Percentiles rank a stretch among this genome's conserved stretches.
These are phyloP conservation scores for Echinops telfairi DNA, from an alignment of 2,113 vertebrate species.

Conservation along the genomic window DNA sequence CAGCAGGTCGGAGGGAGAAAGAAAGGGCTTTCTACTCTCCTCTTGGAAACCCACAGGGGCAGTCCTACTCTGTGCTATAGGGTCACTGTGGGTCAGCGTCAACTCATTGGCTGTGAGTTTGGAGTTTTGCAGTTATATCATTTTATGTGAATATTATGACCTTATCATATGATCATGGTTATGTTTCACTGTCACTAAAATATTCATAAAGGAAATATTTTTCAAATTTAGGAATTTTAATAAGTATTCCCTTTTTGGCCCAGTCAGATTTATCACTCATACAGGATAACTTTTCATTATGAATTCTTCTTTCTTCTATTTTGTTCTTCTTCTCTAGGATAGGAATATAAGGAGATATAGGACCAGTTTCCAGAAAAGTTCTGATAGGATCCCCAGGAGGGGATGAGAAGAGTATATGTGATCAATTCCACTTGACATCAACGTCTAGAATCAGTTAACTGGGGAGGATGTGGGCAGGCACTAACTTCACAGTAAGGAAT, in stretches of 20 bases:
- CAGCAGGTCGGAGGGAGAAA: too few species aligned
- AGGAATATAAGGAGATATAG: neutral
- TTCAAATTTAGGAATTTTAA: neutral
- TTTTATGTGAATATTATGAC: neutral
- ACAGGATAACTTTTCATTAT: neutral
- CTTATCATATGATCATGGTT: neutral
- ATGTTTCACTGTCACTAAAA: neutral
- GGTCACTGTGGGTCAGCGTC: too few species aligned
- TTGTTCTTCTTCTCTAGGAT: neutral
- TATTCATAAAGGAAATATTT: neutral
- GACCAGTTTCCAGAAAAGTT: neutral
- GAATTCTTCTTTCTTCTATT: too few species aligned
- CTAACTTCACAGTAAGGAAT: neutral
- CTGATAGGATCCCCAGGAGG: neutral
- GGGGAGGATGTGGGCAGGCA: neutral
- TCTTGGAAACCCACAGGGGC: too few species aligned
- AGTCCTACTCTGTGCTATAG: too few species aligned
- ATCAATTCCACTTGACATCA: neutral
- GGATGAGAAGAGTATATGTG: neutral
- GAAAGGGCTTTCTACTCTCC: too few species aligned
- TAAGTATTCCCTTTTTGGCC: neutral
- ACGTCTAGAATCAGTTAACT: neutral
- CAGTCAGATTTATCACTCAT: neutral
- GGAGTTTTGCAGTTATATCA: neutral
- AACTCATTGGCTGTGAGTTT: neutral